Base-by-base conservation (phyloP, 1,140 invertebrate genomes). In the Lasioglossum baleicum region DNA sequence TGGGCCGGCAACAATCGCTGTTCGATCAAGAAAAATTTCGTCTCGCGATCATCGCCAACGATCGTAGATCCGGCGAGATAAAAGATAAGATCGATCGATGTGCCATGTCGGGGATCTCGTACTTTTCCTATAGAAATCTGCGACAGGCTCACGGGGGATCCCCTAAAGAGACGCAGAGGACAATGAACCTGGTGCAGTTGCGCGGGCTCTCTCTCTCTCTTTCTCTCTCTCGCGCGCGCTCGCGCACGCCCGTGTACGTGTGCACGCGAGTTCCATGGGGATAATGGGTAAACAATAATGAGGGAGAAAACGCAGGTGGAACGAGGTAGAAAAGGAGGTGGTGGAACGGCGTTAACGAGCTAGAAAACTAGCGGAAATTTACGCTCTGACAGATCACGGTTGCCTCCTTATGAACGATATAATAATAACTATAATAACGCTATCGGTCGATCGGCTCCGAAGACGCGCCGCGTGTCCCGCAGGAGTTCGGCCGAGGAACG, bases 321-420 rank as follows among this genome's bases (percentile, higher is more conserved):
- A 80, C 60, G 67, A 78, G 67, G 48, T 79, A 56, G 22, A 61
- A 75, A 80, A 40, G 51, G 51, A 60, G 58, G 71, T 31, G 71
- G 15, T 61, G 60, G 64, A 81, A 60, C 60, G 67, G 81, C 81
- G 84, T 86, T 86, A 86, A 86, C 85, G 85, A 87, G 83, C 80
- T 82, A 84, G 86, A 87, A 87, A 87, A 87, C 79, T 82, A 83
- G 83, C 76, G 64, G 84, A 86, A 85, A 86, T 86, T 86, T 83
- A 80, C 84, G 76, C 81, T 79, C 83, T 26, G 77, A 78, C 80
- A 79, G 83, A 86, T 86, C 81, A 75, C 75, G 83, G 83, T 82
- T 80, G 84, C 68, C 70, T 86, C 76, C 72, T 79, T 70, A 67
- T 61, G 81, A 72, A 85, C 83, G 83, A 75, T 80, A 70, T 81